These are phyloP conservation scores for Porites lutea DNA, from an alignment of 64 coral and sea anemone genomes.

Conservation along the genomic window DNA sequence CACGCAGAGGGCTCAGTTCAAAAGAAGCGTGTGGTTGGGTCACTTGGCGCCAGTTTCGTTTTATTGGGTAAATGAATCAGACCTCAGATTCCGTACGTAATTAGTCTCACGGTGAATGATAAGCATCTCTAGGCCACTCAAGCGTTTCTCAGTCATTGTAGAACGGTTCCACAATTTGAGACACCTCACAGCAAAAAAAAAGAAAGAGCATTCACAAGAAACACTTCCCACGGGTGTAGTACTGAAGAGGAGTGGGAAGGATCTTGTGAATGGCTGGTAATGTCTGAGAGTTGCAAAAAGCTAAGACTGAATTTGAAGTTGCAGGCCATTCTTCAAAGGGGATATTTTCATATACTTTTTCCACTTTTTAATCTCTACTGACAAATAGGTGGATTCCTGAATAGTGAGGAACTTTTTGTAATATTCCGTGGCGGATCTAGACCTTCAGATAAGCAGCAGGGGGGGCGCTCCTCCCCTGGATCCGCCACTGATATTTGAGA, in stretches of 20 bases:
- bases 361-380: constrained; percentile 38
- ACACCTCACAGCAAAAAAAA: neutral
- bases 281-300: constrained; percentile 28
- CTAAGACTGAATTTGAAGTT: constrained; percentile 24
- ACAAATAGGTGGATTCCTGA: neutral
- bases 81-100: too few relatives aligned
- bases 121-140: too few relatives aligned
- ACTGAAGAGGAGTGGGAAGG: neutral
- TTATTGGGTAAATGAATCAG: too few relatives aligned
- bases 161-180: constrained; percentile 23
- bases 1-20: too few relatives aligned
- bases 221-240: constrained; percentile 47
- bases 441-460: too few relatives aligned
- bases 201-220: constrained; percentile 43
- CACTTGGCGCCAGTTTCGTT: too few relatives aligned
- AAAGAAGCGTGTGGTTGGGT: too few relatives aligned
- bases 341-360: constrained; percentile 48
- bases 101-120: too few relatives aligned
- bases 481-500: too few relatives aligned
- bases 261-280: constrained; percentile 55
- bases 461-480: too few relatives aligned
- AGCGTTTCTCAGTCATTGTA: too few relatives aligned
- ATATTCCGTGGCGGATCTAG: neutral
- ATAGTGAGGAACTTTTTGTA: constrained; percentile 15
- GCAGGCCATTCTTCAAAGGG: constrained; percentile 33